Base-by-base conservation (phyloP, 2,113 vertebrate species). In the Lontra canadensis region DNA sequence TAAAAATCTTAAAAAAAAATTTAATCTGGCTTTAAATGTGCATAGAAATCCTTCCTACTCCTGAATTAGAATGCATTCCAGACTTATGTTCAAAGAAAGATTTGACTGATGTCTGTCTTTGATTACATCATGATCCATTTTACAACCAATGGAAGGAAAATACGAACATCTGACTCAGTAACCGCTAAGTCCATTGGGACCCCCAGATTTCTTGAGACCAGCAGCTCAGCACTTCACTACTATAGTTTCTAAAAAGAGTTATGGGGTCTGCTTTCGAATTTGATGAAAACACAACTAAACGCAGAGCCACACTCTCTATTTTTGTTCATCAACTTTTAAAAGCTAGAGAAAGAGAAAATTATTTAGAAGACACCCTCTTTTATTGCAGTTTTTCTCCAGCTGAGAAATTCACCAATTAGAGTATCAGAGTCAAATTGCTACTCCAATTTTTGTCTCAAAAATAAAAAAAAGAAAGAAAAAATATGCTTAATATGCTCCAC, bases 361-460 rank as follows among this genome's bases (percentile, higher is more conserved):
- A 85, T 88, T 86, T 85, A 63, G 47, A 29, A 26, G 36, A 90
- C 88, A 63, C 85, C 39, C 4, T 65, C 44, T 79, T 87, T 69
- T 44, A 61, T 26, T 85, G 13, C 1, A 31, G 0, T 80, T 26
- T 81, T 89, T 92, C 18, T 91, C 26, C 63, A 92, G 1, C 23
- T 88, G 25, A 95, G 92, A 95, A 92, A 36, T 31, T 82, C 25
- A 74, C 67, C 61, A 91, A 55, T 73, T 96, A 79, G 65, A 86
- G 83, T 73, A 9, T 29, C 26, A 87, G 82, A 97, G 34, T 93
- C 71, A 97, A 86, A 85, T 71, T 95, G 47, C 17, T 94, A 21
- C 96, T 94, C 7, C 34, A 93, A 9, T 57, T 83, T 92, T 76
- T 73, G 9, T 20, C 21, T 84, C 18, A 21, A 36, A 25, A 67